These are phyloP conservation scores for Aphidius gifuensis DNA, from an alignment of 1,140 invertebrate species.

Conservation along the genomic window DNA sequence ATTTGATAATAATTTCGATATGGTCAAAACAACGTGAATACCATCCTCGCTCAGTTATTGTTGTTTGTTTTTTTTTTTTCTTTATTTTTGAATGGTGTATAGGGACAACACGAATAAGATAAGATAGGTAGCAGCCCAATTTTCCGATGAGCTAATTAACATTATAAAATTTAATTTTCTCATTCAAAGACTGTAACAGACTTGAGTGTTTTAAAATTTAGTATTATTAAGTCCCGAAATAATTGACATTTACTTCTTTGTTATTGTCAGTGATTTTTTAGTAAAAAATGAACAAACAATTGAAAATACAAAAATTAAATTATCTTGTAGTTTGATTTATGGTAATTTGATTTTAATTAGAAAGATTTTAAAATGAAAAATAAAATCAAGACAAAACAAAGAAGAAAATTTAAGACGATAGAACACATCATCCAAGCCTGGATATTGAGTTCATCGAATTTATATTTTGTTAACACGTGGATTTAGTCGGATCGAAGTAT, in stretches of 20 bases:
- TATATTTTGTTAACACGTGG: slow-evolving; percentile 12
- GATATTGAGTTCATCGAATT: slow-evolving; percentile 1
- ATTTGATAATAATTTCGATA: slow-evolving; percentile 3
- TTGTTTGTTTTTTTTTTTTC: no score
- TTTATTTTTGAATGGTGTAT: background rate
- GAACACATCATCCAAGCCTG: background rate
- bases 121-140: background rate
- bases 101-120: slow-evolving; percentile 1
- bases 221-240: no score
- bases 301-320: no score
- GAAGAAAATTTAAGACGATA: background rate
- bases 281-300: no score
- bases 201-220: no score
- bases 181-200: no score
- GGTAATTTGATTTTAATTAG: no score
- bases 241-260: no score
- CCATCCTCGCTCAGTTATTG: background rate
- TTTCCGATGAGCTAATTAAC: no score
- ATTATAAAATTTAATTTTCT: no score
- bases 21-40: background rate
- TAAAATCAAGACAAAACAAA: background rate
- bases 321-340: no score
- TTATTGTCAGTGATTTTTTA: no score
- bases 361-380: background rate
- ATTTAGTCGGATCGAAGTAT: slow-evolving; percentile 22